Percentiles rank a stretch among this genome's conserved stretches.
These are phyloP conservation scores for Bubo blakistoni DNA, from an alignment of 2,113 vertebrate species.

Conservation along the genomic window DNA sequence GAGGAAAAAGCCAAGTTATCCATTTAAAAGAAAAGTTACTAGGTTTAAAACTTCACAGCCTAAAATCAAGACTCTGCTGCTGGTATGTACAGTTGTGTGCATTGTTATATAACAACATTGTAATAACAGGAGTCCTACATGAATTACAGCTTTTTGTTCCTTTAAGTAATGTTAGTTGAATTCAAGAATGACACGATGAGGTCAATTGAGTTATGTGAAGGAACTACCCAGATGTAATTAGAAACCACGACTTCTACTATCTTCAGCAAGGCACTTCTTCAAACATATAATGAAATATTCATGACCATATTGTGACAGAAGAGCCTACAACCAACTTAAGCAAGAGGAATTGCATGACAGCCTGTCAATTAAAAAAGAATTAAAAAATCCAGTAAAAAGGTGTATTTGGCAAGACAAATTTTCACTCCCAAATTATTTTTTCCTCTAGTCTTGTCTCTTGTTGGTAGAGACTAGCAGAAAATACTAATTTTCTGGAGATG, in stretches of 20 bases:
- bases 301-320: background rate
- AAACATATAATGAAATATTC: slow-evolving; percentile 12
- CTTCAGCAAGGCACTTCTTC: background rate
- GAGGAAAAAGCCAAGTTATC: background rate
- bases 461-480: background rate
- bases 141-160: background rate
- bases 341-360: background rate
- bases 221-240: background rate
- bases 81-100: background rate
- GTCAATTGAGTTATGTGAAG: background rate
- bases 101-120: background rate
- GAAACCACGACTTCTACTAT: background rate
- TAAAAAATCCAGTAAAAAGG: background rate
- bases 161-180: background rate
- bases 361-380: background rate
- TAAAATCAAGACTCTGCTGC: background rate
- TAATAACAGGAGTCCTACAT: background rate
- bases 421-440: background rate
- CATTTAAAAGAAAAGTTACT: background rate
- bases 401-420: background rate
- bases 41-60: background rate
- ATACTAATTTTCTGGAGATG: background rate
- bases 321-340: background rate
- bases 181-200: background rate
- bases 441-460: background rate